phyloP scores from a whole-genome alignment of 2,113 vertebrate species.

The Pelmatolapia mariae region DNA sequence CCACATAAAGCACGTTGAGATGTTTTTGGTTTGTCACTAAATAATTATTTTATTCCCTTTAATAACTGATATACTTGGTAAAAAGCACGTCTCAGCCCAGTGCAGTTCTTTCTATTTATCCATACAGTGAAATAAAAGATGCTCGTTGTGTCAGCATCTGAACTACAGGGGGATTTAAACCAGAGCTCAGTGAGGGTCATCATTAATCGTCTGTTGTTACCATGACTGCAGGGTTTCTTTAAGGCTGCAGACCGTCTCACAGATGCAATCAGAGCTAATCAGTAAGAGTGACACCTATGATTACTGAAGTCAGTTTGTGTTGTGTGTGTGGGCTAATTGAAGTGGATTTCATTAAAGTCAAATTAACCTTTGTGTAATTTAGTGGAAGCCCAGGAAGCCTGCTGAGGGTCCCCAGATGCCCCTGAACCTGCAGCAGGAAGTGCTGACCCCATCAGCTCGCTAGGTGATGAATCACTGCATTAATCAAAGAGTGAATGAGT shows the following conservation, averaged over 20 bases:
- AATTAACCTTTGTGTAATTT: slow-evolving; percentile 3
- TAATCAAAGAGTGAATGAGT: background rate
- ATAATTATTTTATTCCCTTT: accelerated
- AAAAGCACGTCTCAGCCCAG: background rate
- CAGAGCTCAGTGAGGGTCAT: background rate
- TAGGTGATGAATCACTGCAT: background rate
- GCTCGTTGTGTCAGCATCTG: background rate
- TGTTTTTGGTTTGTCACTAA: background rate
- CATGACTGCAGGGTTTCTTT: background rate
- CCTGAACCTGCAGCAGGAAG: background rate
- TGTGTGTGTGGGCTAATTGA: background rate
- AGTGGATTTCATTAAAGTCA: slow-evolving; percentile 11
- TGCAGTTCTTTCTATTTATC: background rate
- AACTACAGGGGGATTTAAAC: background rate
- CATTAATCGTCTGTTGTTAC: background rate
- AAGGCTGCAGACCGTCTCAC: background rate
- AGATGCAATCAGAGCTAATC: background rate
- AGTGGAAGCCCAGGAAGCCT: background rate
- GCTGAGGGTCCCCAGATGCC: background rate
- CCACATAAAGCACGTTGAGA: background rate
- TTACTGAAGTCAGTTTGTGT: background rate
- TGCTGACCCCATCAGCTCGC: slow-evolving; percentile 1
- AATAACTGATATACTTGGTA: background rate
- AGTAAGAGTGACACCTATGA: background rate
- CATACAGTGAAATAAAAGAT: background rate